phyloP scores from a whole-genome alignment of 2,113 vertebrate genomes.

The Alethe castanea region DNA sequence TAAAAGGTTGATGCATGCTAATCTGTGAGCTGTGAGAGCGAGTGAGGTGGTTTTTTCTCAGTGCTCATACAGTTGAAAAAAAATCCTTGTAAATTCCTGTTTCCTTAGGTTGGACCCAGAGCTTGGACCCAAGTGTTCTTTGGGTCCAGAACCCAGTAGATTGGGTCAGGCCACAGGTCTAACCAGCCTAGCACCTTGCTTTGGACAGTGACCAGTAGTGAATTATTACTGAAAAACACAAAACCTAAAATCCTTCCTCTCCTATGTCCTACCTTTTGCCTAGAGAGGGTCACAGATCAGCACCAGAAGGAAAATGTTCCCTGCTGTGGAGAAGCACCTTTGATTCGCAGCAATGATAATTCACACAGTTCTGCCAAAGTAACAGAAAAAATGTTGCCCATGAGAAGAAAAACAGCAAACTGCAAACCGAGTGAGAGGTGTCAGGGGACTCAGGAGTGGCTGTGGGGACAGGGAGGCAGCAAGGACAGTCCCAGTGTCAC shows the following conservation, averaged over 20 bases:
- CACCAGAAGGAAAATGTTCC: neutral
- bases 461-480: neutral
- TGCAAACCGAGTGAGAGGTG: neutral
- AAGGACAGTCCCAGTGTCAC: neutral
- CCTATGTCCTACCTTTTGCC: neutral
- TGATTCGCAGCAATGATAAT: neutral
- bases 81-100: neutral
- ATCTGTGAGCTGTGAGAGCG: neutral
- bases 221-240: neutral
- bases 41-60: neutral
- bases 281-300: neutral
- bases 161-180: neutral
- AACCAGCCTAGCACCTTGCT: neutral
- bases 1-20: neutral
- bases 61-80: neutral
- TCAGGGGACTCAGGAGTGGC: neutral
- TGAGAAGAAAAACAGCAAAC: neutral
- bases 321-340: constrained; percentile 24
- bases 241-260: neutral
- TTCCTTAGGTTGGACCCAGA: neutral
- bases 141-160: neutral
- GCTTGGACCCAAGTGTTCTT: neutral
- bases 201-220: neutral
- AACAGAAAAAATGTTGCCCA: neutral
- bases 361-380: neutral